Base-by-base conservation (phyloP, 1,140 invertebrate species). In the Macrobrachium nipponense region DNA sequence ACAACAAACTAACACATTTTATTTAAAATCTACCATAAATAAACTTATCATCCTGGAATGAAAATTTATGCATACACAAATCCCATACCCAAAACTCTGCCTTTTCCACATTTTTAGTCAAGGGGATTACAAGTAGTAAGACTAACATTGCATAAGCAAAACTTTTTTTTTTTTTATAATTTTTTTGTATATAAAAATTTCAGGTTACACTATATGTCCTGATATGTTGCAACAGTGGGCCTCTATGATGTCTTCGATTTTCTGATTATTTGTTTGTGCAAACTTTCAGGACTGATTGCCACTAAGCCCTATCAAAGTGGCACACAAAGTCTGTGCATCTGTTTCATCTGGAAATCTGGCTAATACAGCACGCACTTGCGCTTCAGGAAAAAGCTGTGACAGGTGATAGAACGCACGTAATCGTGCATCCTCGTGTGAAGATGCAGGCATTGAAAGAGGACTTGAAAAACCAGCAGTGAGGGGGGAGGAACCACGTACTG, bases 321-420 rank as follows among this genome's bases (percentile, higher is more conserved):
- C 95, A 92, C 97, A 98, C 88, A 98, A 96, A 89, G 95, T 95
- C 90, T 97, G 95, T 0, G 96, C 94, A 91, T 98, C 95, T 2
- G 94, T 96, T 91, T 97, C 96, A 58, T 96, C 95, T 0, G 97
- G 97, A 91, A 96, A 95, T 68, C 95, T 90, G 75, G 95, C 93
- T 95, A 98, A 96, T 0, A 95, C 96, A 51, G 95, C 93, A 43
- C 94, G 93, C 0, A 98, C 97, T 90, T 97, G 95, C 83, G 96
- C 95, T 90, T 97, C 95, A 0, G 97, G 96, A 91, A 98, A 98
- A 61, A 98, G 94, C 61, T 94, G 95, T 14, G 95, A 93, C 58
- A 98, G 91, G 90, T 98, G 96, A 91, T 96, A 97, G 90, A 96
- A 96, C 84, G 97, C 91, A 86, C 94, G 93, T 43, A 94, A 92